phyloP scores from a whole-genome alignment of 30 jellyfish, hydroid and myxozoan species.

The Clytia hemisphaerica region DNA sequence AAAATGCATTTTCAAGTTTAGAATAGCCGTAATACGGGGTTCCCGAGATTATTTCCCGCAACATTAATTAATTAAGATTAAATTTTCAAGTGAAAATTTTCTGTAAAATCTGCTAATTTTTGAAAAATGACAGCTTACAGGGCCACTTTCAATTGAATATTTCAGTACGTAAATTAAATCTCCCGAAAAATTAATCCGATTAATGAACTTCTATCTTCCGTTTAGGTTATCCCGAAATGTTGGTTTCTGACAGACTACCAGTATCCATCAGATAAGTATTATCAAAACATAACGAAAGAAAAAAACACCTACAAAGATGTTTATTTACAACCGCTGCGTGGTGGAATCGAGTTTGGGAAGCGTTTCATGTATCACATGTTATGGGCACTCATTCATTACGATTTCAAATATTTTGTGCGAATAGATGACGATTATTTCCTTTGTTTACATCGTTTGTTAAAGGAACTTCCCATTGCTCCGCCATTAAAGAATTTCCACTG shows the following conservation, averaged over 20 bases:
- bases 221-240: slow-evolving; percentile 11
- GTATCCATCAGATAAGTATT: not conserved
- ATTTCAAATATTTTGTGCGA: slow-evolving; percentile 68
- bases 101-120: too few species aligned
- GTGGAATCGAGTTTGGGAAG: slow-evolving; percentile 80
- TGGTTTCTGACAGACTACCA: slow-evolving; percentile 49
- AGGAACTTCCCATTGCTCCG: slow-evolving; percentile 50
- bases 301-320: slow-evolving; percentile 30
- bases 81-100: too few species aligned
- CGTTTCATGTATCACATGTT: slow-evolving; percentile 70
- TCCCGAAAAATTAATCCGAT: too few species aligned
- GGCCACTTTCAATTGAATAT: too few species aligned
- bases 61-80: too few species aligned
- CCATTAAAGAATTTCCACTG: slow-evolving; percentile 38
- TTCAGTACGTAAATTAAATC: too few species aligned
- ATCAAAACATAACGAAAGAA: slow-evolving; percentile 18
- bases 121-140: too few species aligned
- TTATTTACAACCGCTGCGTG: slow-evolving; percentile 45
- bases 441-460: slow-evolving; percentile 44
- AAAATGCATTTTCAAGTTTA: too few species aligned
- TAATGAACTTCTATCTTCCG: too few species aligned
- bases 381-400: slow-evolving; percentile 77
- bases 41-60: too few species aligned
- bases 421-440: slow-evolving; percentile 70
- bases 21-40: too few species aligned